phyloP scores from a whole-genome alignment of 2,888 invertebrate species.

The Mythimna pallens region DNA sequence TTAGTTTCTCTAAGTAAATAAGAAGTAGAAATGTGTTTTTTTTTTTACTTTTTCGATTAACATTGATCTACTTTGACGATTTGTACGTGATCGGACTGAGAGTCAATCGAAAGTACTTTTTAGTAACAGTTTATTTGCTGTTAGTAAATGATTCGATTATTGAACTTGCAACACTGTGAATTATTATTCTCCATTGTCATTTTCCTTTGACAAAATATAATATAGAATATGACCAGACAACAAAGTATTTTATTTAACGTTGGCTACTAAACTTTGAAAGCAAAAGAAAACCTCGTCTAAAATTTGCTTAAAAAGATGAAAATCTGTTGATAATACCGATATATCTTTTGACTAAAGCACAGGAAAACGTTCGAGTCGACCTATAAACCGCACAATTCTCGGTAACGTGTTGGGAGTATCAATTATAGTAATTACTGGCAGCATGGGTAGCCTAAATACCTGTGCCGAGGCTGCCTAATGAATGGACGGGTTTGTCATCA shows the following conservation, averaged over 20 bases:
- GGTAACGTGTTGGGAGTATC: slow-evolving; percentile 59
- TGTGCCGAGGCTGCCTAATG: slow-evolving; percentile 41
- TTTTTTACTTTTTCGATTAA: slow-evolving; percentile 3
- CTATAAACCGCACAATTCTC: slow-evolving; percentile 55
- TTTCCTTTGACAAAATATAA: background rate
- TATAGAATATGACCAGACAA: background rate
- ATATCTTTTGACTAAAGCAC: slow-evolving; percentile 1
- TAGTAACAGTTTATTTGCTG: background rate
- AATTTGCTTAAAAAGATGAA: background rate
- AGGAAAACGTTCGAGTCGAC: slow-evolving; percentile 42
- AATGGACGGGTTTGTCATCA: slow-evolving; percentile 46
- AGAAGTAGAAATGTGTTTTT: slow-evolving; percentile 15
- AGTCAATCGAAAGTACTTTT: background rate
- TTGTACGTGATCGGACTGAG: slow-evolving; percentile 1
- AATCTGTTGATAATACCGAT: slow-evolving; percentile 8
- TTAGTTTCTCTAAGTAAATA: slow-evolving; percentile 11
- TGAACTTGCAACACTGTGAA: background rate
- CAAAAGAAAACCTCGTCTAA: slow-evolving; percentile 25
- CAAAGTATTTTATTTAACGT: background rate
- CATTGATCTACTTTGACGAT: slow-evolving; percentile 16
- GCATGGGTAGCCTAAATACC: slow-evolving; percentile 68
- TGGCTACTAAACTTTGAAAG: background rate
- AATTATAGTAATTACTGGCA: slow-evolving; percentile 67
- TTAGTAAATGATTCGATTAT: background rate
- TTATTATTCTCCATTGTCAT: background rate